A percentile compares a stretch with the other conserved stretches of the same genome.
phyloP scores from a whole-genome alignment of 2,113 vertebrate species.

The Recurvirostra avosetta region DNA sequence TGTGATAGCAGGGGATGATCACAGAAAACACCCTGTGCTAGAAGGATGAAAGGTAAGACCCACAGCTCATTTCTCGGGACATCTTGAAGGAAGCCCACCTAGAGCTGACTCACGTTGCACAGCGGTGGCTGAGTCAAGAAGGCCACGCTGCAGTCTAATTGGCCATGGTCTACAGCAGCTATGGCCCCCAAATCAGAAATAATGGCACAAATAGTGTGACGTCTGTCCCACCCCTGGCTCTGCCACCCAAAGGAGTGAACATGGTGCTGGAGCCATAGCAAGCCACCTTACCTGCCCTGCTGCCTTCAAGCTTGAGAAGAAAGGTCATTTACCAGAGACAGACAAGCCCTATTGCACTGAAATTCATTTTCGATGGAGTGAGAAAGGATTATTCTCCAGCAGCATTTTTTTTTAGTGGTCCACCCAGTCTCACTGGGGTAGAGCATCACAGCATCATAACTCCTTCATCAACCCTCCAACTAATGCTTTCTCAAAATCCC shows the following conservation, averaged over 20 bases:
- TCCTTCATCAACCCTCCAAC: not conserved
- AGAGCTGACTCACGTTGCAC: not conserved
- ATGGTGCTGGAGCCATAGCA: not conserved
- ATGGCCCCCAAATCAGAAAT: not conserved
- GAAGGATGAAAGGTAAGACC: not conserved
- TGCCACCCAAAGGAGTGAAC: not conserved
- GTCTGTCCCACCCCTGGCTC: not conserved
- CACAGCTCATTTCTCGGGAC: not conserved
- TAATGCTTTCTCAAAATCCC: not conserved
- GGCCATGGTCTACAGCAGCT: not conserved
- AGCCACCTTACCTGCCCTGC: not conserved
- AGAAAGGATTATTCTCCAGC: not conserved
- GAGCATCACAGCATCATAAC: not conserved
- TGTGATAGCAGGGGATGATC: not conserved
- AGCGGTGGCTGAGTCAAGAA: not conserved
- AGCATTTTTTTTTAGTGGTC: not conserved
- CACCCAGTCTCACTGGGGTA: not conserved
- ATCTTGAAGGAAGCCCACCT: not conserved
- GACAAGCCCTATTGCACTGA: not conserved
- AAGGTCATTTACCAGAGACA: not conserved
- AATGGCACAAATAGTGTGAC: fast-evolving
- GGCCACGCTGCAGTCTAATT: not conserved
- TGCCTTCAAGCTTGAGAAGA: not conserved
- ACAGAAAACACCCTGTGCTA: not conserved
- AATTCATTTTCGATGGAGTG: not conserved